Evolutionary conservation across 2,113 vertebrate genomes (phyloP).

Genomic region (Pseudopipra pipra): DNA sequence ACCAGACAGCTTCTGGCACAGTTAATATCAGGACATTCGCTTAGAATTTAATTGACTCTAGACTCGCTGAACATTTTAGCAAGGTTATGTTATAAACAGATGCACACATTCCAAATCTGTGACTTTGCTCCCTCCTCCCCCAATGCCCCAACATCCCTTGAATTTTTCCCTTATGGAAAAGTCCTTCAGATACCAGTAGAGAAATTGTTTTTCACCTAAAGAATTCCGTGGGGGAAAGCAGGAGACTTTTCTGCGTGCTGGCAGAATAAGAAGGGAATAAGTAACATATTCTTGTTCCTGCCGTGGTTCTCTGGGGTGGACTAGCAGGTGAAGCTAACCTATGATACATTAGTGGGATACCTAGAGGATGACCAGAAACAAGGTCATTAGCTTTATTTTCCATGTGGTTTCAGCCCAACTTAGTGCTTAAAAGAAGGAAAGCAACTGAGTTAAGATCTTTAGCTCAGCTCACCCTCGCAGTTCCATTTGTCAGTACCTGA

Average conservation of each 20-base stretch:
- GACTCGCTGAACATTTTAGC: conserved; percentile 43
- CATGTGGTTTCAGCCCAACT: background rate
- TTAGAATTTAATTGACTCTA: conserved; percentile 60
- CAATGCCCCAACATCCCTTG: background rate
- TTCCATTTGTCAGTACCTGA: background rate
- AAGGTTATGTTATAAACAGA: conserved; percentile 63
- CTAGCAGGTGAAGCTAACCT: background rate
- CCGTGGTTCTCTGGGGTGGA: background rate
- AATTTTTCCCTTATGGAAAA: conserved; percentile 39
- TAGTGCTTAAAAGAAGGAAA: background rate
- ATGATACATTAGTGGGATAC: background rate
- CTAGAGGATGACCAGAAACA: background rate
- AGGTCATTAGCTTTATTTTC: background rate
- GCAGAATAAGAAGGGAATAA: background rate
- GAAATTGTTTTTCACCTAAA: background rate
- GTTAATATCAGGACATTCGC: conserved; percentile 46
- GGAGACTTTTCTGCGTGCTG: background rate
- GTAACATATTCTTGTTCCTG: background rate
- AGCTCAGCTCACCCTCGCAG: background rate
- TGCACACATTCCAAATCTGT: conserved; percentile 35
- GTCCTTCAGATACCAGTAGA: background rate
- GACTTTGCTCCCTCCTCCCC: conserved; percentile 19
- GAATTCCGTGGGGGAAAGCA: background rate
- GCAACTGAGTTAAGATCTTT: background rate
- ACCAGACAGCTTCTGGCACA: conserved; percentile 62